Conservation (phyloP, 2,113 vertebrate genomes). For the Peromyscus leucopus region DNA sequence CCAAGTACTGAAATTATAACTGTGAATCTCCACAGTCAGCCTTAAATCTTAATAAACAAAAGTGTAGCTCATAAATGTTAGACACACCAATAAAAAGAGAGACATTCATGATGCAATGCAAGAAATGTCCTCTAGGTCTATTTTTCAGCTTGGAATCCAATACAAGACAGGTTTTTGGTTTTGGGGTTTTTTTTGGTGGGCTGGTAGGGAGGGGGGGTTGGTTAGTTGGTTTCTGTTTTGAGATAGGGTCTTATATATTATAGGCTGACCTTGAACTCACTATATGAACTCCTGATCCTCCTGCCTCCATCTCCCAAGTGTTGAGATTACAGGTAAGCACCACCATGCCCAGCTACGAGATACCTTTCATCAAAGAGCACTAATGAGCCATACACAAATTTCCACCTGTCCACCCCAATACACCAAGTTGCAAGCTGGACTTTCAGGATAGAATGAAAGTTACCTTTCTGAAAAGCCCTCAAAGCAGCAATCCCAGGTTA, state of each 20-base stretch:
- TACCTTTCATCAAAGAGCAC: neutral
- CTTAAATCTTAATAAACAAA: conserved; percentile 40
- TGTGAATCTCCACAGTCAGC: neutral
- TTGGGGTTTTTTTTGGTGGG: neutral
- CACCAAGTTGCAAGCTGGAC: neutral
- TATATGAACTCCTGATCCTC: neutral
- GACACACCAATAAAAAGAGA: conserved; percentile 3
- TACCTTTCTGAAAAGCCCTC: neutral
- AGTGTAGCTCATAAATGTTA: neutral
- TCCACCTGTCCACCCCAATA: neutral
- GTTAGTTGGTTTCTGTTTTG: neutral
- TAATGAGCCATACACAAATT: neutral
- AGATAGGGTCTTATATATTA: neutral
- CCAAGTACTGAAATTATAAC: neutral
- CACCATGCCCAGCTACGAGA: neutral
- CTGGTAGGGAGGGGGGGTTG: neutral
- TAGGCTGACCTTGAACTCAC: neutral
- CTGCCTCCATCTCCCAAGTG: neutral
- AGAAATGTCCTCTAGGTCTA: neutral
- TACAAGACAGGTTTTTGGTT: neutral
- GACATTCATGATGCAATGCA: neutral
- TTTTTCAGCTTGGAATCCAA: neutral
- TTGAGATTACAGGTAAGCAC: neutral
- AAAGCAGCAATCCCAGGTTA: neutral
- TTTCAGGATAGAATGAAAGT: neutral